Base-by-base conservation (phyloP, 2,888 invertebrate species). In the Polydrusus tereticollis region DNA sequence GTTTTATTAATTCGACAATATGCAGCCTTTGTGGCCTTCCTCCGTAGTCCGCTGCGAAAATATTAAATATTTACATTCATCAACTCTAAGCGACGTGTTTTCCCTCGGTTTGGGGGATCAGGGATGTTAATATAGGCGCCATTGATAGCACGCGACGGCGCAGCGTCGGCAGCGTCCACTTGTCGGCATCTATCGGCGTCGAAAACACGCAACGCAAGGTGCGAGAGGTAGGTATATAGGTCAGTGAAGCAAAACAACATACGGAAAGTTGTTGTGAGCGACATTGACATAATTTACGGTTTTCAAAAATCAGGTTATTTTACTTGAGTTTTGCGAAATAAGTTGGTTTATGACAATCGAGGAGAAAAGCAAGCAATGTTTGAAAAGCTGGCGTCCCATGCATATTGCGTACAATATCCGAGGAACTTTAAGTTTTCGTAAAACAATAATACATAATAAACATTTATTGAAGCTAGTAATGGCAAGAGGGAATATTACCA, bases 121-220 rank as follows among this genome's bases (percentile, higher is more conserved):
- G 3, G 33, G n/a, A 4, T 23, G 23, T 2, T 26, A 26, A 41
- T 23, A 52, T 58, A 33, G 66, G 21, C 58, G 58, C 36, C 66
- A 66, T 66, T 47, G 66, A 66, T 66, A 58, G 55, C 38, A 55
- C 14, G 21, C 38, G 52, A 64, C 52, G 64, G 26, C 45, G 26
- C 62, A 29, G 29, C 52, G 52, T 64, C 64, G 64, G 26, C 50
- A 18, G 36, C 52, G 64, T 65, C 55, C 65, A 36, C 36, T n/a
- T n/a, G 36, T n/a, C n/a, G n/a, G n/a, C n/a, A n/a, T n/a, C n/a
- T n/a, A 47, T 47, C 55, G 21, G 41, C 50, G 26, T 26, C 14
- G 14, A 12, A 50, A 26, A 50, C 14, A 38, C 36, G 16, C 52
- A 65, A 50, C 36, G n/a, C 16, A 55, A 66, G 57, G 58, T 43